Evolutionary conservation across 2,113 vertebrate species (phyloP).

Genomic region (Chaetops frenatus): DNA sequence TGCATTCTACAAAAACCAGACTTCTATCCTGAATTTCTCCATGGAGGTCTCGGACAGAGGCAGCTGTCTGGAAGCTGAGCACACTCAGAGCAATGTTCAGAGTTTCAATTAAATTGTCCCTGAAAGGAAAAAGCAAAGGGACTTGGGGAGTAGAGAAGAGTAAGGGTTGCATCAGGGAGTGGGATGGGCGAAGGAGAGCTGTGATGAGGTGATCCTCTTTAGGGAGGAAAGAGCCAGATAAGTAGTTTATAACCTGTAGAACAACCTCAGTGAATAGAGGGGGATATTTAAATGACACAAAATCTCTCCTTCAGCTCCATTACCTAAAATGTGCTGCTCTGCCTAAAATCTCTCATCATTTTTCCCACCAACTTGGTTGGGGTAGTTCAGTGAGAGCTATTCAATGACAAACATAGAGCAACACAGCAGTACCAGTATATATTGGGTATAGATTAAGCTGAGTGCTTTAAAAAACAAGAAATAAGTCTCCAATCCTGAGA

Average conservation of each 20-base stretch:
- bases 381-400: not conserved
- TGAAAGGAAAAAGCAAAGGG: not conserved
- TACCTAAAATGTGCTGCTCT: not conserved
- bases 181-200: not conserved
- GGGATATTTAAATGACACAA: not conserved
- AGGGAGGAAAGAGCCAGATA: not conserved
- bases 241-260: not conserved
- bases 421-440: not conserved
- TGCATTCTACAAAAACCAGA: not conserved
- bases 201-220: not conserved
- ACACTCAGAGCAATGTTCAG: not conserved
- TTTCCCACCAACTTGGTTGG: not conserved
- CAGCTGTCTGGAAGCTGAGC: not conserved
- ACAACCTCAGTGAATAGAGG: not conserved
- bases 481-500: accelerated
- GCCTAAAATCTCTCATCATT: not conserved
- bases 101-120: not conserved
- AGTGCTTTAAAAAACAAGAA: not conserved
- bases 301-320: not conserved
- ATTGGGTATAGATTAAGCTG: not conserved
- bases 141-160: not conserved
- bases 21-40: not conserved
- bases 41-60: not conserved
- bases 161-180: not conserved
- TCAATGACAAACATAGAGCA: not conserved